Evolutionary conservation across 2,113 vertebrate species (phyloP), one percentile per base, ranked within the genome.

Genomic region (Odocoileus virginianus): DNA sequence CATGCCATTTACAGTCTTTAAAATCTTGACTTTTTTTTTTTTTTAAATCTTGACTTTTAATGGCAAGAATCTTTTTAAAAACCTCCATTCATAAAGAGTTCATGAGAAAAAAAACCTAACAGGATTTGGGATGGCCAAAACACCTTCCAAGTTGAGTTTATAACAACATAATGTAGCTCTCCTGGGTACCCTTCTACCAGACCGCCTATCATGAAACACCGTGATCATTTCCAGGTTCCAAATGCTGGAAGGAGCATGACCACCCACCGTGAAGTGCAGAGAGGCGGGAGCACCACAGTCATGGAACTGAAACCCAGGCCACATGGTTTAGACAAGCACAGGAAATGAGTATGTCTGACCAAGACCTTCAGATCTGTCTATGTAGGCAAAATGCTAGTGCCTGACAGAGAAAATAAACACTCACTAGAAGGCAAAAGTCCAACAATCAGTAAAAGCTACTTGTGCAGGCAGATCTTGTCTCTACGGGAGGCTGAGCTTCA

Each of bases 241-340:
- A 43, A 84, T 16, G 25, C 64, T 25, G n/a, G 2, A 27, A 40
- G 27, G 50, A 19, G 14, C 16, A 60, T 17, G 28, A 55, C 33
- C 40, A 17, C 19, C 27, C 4, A 54, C 10, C 1, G 0, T 61
- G 52, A 55, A 61, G 57, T 30, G 12, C 58, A 84, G 27, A 57
- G 27, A 87, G 30, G 5, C 0, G 0, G 15, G 17, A 76, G 30
- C 21, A 36, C 55, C 67, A 40, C 0, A 1, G 15, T 10, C 27
- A 30, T 21, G 19, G 30, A 83, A 23, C 36, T 2, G 2, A 36
- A 40, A 61, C 14, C n/a, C 52, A 28, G 0, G 25, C 15, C 3
- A 3, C 6, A 2, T 2, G 55, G 36, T 61, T 36, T 9, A 82
- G 89, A 82, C 55, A 55, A 40, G 15, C 74, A 64, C 25, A 54